These are phyloP conservation scores for Chaenogobius annularis DNA, from an alignment of 2,113 vertebrate species.

Conservation along the genomic window DNA sequence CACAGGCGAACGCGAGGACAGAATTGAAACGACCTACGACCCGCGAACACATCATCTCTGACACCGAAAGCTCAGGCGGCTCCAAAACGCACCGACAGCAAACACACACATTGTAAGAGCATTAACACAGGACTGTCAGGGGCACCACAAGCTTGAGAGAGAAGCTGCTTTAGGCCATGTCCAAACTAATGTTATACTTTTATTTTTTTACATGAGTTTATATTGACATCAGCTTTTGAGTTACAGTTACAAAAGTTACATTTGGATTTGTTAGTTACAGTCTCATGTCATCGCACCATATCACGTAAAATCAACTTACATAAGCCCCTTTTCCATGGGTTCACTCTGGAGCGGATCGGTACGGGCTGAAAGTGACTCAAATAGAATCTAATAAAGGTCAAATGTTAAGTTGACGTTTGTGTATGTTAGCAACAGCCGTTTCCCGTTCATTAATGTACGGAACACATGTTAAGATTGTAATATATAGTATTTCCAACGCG, in stretches of 20 bases:
- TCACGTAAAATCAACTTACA: too few relatives aligned
- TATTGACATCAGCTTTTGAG: not conserved
- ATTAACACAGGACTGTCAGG: conserved; percentile 43
- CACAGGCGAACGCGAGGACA: conserved; percentile 68
- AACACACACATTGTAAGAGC: conserved; percentile 58
- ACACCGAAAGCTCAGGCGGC: conserved; percentile 62
- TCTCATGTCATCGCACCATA: too few relatives aligned
- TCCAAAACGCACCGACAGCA: conserved; percentile 55
- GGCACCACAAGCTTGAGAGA: conserved; percentile 37
- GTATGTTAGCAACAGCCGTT: too few relatives aligned
- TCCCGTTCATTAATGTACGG: too few relatives aligned
- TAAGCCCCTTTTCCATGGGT: too few relatives aligned
- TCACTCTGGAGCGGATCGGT: too few relatives aligned
- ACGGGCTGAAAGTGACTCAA: too few relatives aligned
- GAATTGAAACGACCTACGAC: conserved; percentile 48
- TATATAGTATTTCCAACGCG: not conserved
- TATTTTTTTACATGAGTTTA: not conserved
- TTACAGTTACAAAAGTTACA: not conserved
- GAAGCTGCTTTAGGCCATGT: conserved; percentile 25
- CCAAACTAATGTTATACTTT: not conserved
- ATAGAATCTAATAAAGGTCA: too few relatives aligned
- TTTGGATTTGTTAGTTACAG: not conserved
- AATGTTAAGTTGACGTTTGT: too few relatives aligned
- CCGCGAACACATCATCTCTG: conserved; percentile 55
- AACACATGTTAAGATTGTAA: too few relatives aligned